Evolutionary conservation across 2,888 invertebrate genomes (phyloP), one percentile per base, ranked within the genome.

Genomic region (Amiota mariae): DNA sequence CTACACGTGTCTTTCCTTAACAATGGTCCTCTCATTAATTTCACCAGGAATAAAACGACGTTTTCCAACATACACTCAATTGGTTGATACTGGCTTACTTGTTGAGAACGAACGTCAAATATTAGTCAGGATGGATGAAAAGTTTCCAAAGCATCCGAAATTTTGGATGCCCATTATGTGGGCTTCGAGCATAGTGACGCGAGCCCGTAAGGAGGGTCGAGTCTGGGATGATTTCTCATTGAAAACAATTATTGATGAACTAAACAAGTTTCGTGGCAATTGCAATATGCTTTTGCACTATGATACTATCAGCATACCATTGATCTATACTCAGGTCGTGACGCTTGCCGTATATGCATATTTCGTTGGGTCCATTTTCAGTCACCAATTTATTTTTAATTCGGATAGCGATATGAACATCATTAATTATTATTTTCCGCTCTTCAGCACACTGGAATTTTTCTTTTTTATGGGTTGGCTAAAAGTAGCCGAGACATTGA

Each of bases 151-250:
- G 78, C 94, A 95, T 72, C 94, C 95, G n/a, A 96, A 96, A 87
- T 96, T 96, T 89, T 97, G 96, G 96, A 86, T 97, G 87, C 96
- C 97, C 10, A 94, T 97, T 77, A 95, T 96, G 24, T 97, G 97
- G 97, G 96, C 96, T 0, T 93, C 95, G 1, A 95, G 95, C 88
- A 96, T 97, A 82, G 94, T 96, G 75, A 96, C 96, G 0, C 91
- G 96, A 75, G 96, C 96, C 0, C 92, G 96, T 10, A 96, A 95
- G 87, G 97, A 97, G 89, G 96, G 96, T 9, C 91, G 96, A 84
- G 96, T 97, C 85, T 92, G 96, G 78, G 96, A 96, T 81, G 97
- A 98, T 89, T 97, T 96, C 87, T 96, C 97, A 0, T 95, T 97
- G 0, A 96, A 97, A 88, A 97, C 97, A 1, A 93, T 98, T 75